A percentile compares a stretch with the other conserved stretches of the same genome.
Conservation (phyloP, 2,113 vertebrate genomes). For the Phyllopteryx taeniolatus region DNA sequence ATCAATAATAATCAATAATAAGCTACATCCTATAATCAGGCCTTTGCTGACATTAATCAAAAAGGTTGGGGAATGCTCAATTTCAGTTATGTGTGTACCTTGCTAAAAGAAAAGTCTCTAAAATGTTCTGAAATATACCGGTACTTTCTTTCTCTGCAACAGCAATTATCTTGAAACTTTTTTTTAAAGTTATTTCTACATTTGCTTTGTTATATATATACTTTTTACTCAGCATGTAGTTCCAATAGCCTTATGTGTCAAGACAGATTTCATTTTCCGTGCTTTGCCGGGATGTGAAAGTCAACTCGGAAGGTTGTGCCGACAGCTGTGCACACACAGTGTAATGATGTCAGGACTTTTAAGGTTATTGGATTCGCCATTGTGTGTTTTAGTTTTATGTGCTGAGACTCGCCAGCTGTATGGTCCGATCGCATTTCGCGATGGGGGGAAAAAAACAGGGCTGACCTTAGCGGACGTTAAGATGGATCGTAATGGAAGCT, state of each 20-base stretch:
- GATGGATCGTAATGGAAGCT: conserved; percentile 19
- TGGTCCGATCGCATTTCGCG: conserved; percentile 24
- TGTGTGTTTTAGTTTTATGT: conserved; percentile 15
- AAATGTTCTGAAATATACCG: background rate
- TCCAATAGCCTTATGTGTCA: background rate
- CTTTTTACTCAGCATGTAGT: background rate
- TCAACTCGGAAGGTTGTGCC: background rate
- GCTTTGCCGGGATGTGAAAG: background rate
- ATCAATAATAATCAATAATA: too few relatives aligned
- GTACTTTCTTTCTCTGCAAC: background rate
- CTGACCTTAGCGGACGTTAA: background rate
- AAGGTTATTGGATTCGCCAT: conserved; percentile 11
- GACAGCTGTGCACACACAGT: conserved; percentile 7
- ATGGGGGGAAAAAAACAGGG: background rate
- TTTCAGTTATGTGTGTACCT: too few relatives aligned
- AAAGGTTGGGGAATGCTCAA: too few relatives aligned
- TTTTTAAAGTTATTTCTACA: background rate
- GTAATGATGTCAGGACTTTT: conserved; percentile 1
- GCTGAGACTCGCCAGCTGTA: conserved; percentile 15
- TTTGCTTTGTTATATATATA: background rate
- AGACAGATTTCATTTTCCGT: conserved; percentile 18
- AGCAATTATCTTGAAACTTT: background rate
- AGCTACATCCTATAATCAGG: too few relatives aligned
- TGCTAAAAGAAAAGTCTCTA: too few relatives aligned
- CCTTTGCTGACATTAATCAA: too few relatives aligned